These are phyloP conservation scores for Chrysopilus asiliformis DNA, from an alignment of 2,888 invertebrate species.

Conservation along the genomic window DNA sequence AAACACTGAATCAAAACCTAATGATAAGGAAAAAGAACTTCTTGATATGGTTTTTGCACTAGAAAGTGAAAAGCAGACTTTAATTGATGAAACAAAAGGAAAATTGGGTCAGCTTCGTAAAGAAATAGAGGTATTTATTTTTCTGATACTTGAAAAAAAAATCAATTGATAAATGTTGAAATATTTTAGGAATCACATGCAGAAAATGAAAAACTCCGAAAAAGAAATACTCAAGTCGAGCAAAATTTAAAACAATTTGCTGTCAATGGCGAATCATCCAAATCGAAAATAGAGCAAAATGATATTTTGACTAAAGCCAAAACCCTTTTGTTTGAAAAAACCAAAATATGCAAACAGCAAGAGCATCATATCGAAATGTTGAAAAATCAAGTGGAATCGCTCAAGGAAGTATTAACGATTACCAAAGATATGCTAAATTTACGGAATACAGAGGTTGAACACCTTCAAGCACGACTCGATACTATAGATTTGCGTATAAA, in stretches of 20 bases:
- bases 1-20: constrained; percentile 1
- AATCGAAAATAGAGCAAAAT: constrained; percentile 31
- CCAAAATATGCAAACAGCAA: constrained; percentile 61
- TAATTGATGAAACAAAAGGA: constrained; percentile 31
- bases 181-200: constrained; percentile 22
- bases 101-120: constrained; percentile 27
- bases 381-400: constrained; percentile 54
- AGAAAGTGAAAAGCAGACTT: constrained; percentile 33
- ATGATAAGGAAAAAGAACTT: constrained; percentile 24
- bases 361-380: constrained; percentile 64
- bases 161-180: not conserved
- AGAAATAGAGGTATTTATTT: constrained; percentile 35
- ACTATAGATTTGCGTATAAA: constrained; percentile 55
- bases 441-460: constrained; percentile 63
- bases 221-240: constrained; percentile 26
- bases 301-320: constrained; percentile 49
- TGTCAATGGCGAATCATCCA: constrained; percentile 28
- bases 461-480: constrained; percentile 56
- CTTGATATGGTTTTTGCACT: constrained; percentile 32
- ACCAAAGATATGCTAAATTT: constrained; percentile 69
- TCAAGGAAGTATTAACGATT: constrained; percentile 69
- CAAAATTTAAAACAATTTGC: constrained; percentile 31
- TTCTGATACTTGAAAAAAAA: not conserved
- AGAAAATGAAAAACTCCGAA: constrained; percentile 31
- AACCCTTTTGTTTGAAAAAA: constrained; percentile 60